Base-by-base conservation (phyloP, 1,140 invertebrate genomes). In the Leptonema lineaticorne region DNA sequence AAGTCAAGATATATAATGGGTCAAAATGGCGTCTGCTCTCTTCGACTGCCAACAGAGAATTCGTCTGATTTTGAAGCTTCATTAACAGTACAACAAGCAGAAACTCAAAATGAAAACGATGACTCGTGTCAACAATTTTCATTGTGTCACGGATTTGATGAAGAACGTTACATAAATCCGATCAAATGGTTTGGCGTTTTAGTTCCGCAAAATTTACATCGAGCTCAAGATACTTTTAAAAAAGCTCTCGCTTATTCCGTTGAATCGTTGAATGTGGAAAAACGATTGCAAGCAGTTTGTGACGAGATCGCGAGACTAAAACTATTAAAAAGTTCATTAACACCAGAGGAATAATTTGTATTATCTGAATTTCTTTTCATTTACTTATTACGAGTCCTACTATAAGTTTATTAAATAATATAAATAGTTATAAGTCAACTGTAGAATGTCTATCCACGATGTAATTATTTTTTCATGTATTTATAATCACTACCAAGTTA, bases 181-280 rank as follows among this genome's bases (percentile, higher is more conserved):
- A 76, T 91, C 20, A 86, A 86, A 67, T 91, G 90, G 89, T 92
- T 92, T 81, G 90, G 90, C 11, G 83, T 90, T 60, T 76, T 92
- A 30, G 87, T 90, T 0, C 89, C 90, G 1, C 86, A 89, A 74
- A 88, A 86, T 78, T 79, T 92, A 71, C 83, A 84, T 74, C 84
- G 81, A 69, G 87, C 89, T 1, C 88, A 90, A 76, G 84, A 82
- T 71, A 80, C 85, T 73, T 92, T 90, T 74, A 83, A 86, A 74
- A 85, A 86, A 69, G 82, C 86, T 6, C 70, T 90, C n/a, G 84
- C 85, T 63, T 82, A 85, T 77, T 76, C 84, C 56, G 78, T 88
- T 1, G 83, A 88, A 75, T 82, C 85, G 76, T 85, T 83, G 8
- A 90, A 90, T 78, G 78, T 89, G 57, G 87, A 89, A 73, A 74